Conservation (phyloP, 2,797 vertebrate species). For the Chromobotia macracanthus region DNA sequence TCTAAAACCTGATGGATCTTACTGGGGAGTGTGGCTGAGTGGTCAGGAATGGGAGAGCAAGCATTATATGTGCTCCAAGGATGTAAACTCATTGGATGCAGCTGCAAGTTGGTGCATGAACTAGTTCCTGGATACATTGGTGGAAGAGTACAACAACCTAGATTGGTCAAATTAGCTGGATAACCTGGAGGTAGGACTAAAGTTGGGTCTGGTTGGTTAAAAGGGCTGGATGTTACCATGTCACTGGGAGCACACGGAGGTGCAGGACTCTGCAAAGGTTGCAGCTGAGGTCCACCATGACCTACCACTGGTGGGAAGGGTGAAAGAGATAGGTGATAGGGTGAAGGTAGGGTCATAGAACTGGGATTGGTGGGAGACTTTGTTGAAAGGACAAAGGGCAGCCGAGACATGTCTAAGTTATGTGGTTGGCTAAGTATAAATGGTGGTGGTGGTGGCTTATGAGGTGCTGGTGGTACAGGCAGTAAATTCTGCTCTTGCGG, state of each 20-base stretch:
- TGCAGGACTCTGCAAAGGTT: constrained; percentile 81
- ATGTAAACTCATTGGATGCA: constrained; percentile 92
- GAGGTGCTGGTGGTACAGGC: constrained; percentile 77
- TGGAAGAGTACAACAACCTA: constrained; percentile 92
- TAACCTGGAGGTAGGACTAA: constrained; percentile 88
- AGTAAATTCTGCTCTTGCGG: constrained; percentile 91
- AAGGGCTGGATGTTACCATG: constrained; percentile 83
- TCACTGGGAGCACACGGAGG: constrained; percentile 90
- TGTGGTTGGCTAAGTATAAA: constrained; percentile 88
- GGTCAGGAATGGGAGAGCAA: constrained; percentile 86
- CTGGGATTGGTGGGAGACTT: constrained; percentile 90
- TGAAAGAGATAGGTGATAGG: constrained; percentile 86
- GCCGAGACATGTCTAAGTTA: constrained; percentile 90
- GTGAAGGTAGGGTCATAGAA: constrained; percentile 83
- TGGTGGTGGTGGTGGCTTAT: constrained; percentile 86
- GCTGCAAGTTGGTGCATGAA: constrained; percentile 88
- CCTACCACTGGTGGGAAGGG: constrained; percentile 84
- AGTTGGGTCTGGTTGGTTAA: constrained; percentile 88
- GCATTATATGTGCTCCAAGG: constrained; percentile 92
- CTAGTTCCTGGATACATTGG: constrained; percentile 92
- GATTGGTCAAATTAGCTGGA: constrained; percentile 84
- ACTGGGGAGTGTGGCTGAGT: constrained; percentile 84
- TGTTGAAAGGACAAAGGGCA: constrained; percentile 90
- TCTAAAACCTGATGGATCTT: constrained; percentile 87
- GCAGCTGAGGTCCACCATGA: constrained; percentile 80